Evolutionary conservation across 1,140 invertebrate genomes (phyloP).

Genomic region (Zaprionus gabonicus): DNA sequence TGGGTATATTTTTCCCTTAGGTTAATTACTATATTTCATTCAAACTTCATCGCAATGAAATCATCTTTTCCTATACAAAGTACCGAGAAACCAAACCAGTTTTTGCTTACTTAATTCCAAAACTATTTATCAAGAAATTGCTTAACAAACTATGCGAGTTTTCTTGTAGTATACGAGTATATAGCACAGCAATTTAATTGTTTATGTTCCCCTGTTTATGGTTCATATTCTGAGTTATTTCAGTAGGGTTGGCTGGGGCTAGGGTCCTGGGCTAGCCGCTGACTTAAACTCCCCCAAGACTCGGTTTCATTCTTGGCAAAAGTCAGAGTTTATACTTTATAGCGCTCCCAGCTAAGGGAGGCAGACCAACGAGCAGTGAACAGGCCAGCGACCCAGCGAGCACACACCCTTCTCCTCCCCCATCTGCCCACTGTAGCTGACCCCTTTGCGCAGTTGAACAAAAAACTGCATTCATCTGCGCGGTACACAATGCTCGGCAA

Average conservation of each 20-base stretch:
- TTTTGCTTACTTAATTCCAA: not conserved
- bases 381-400: slow-evolving; percentile 54
- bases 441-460: slow-evolving; percentile 58
- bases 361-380: not conserved
- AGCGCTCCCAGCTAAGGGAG: slow-evolving; percentile 32
- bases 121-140: not conserved
- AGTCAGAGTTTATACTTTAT: slow-evolving; percentile 49
- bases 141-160: not conserved
- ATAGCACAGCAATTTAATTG: not conserved
- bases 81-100: too few species aligned
- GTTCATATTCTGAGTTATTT: slow-evolving; percentile 16
- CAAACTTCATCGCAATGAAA: not conserved
- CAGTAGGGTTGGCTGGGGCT: slow-evolving; percentile 3
- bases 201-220: slow-evolving; percentile 5
- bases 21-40: not conserved
- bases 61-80: too few species aligned
- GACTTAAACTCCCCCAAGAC: slow-evolving; percentile 23
- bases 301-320: slow-evolving; percentile 31
- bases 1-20: not conserved
- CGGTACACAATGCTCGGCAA: slow-evolving; percentile 41
- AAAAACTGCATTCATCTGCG: slow-evolving; percentile 72
- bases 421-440: slow-evolving; percentile 13
- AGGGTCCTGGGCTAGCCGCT: slow-evolving; percentile 11
- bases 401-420: not conserved
- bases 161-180: not conserved